Evolutionary conservation across 2,797 vertebrate genomes (phyloP).

Genomic region (Pelobates cultripes): DNA sequence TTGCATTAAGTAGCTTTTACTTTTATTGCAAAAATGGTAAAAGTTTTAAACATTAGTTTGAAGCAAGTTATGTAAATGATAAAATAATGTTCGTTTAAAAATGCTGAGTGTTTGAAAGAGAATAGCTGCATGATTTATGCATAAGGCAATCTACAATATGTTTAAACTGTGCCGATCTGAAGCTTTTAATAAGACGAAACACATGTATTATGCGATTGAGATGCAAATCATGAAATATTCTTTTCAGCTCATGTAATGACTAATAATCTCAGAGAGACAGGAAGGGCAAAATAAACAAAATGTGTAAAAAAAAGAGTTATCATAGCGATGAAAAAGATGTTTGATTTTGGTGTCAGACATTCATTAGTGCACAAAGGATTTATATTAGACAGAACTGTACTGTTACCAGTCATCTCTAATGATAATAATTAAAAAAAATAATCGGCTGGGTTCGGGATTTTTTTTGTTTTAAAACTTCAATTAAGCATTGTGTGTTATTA

Average conservation of each 20-base stretch:
- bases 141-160: not conserved
- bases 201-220: conserved; percentile 7
- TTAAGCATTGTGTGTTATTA: too few species aligned
- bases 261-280: conserved; percentile 10
- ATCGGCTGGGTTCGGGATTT: not conserved
- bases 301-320: not conserved
- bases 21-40: not conserved
- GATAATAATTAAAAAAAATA: not conserved
- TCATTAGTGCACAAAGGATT: not conserved
- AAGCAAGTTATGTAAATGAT: not conserved
- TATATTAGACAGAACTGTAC: not conserved
- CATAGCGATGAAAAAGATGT: not conserved
- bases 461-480: too few species aligned
- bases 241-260: conserved; percentile 6
- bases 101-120: not conserved
- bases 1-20: not conserved
- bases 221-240: conserved; percentile 22
- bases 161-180: not conserved
- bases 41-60: not conserved
- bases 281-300: conserved; percentile 2
- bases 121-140: conserved; percentile 3
- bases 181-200: not conserved
- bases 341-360: not conserved
- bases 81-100: not conserved
- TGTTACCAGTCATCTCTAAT: not conserved